These are phyloP conservation scores for Brachypterus glaber DNA, from an alignment of 2,888 invertebrate species.

Conservation along the genomic window DNA sequence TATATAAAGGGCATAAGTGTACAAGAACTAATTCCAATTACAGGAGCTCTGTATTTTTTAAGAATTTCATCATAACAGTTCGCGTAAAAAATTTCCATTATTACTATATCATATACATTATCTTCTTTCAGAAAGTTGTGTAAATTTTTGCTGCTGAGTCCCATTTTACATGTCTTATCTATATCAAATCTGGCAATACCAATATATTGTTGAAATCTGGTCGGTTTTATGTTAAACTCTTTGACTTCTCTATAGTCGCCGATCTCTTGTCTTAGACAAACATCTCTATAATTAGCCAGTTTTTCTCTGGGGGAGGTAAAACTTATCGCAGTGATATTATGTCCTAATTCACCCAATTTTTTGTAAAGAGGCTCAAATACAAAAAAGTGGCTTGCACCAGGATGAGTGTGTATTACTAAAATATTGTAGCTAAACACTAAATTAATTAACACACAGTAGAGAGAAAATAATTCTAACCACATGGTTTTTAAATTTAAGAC, in stretches of 20 bases:
- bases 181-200: too few species aligned
- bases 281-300: constrained; percentile 47
- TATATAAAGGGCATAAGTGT: constrained; percentile 43
- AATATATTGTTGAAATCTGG: neutral
- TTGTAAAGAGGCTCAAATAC: constrained; percentile 52
- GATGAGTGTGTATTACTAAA: constrained; percentile 56
- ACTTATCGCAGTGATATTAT: constrained; percentile 58
- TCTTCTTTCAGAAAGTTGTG: constrained; percentile 37
- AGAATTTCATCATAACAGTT: constrained; percentile 62
- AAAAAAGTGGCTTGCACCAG: constrained; percentile 62
- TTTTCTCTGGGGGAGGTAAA: constrained; percentile 48
- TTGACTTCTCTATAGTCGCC: neutral
- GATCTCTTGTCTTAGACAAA: constrained; percentile 8
- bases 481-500: too few species aligned
- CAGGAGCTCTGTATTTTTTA: constrained; percentile 46
- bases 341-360: constrained; percentile 52
- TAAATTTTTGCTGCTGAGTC: constrained; percentile 13
- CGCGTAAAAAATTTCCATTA: constrained; percentile 59
- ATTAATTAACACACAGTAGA: too few species aligned
- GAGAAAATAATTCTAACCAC: too few species aligned
- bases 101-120: constrained; percentile 54
- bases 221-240: neutral
- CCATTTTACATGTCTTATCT: constrained; percentile 12
- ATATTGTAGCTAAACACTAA: too few species aligned
- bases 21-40: constrained; percentile 47